phyloP scores from a whole-genome alignment of 2,888 invertebrate genomes.

The Eupithecia dodoneata region DNA sequence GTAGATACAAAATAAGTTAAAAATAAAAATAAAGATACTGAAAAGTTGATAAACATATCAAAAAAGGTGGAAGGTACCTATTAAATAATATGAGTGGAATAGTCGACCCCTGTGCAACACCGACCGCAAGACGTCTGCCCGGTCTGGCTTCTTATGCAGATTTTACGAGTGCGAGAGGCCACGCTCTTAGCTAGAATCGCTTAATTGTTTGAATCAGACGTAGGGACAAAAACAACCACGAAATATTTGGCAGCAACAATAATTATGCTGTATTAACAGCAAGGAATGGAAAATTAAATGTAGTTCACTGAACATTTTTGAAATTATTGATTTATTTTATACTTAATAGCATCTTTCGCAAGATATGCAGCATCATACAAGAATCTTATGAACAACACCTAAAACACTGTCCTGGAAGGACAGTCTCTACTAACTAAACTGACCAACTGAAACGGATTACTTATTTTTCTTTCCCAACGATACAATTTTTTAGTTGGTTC shows the following conservation, averaged over 20 bases:
- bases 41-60: not conserved
- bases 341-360: too few relatives aligned
- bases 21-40: too few relatives aligned
- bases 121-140: conserved; percentile 57
- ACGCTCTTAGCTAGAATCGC: conserved; percentile 63
- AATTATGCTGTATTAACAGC: not conserved
- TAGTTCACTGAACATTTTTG: not conserved
- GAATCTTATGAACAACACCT: too few relatives aligned
- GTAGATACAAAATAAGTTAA: too few relatives aligned
- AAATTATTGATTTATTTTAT: not conserved
- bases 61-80: not conserved
- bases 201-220: conserved; percentile 72
- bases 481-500: too few relatives aligned
- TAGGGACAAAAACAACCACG: conserved; percentile 59
- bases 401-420: too few relatives aligned
- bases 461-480: too few relatives aligned
- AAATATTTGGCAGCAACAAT: conserved; percentile 51
- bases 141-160: conserved; percentile 74
- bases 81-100: not conserved
- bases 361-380: too few relatives aligned
- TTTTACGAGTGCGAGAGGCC: conserved; percentile 73
- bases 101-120: conserved; percentile 51
- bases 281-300: not conserved
- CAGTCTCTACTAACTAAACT: too few relatives aligned
- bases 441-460: too few relatives aligned